These are phyloP conservation scores for Myotis lucifugus DNA, from an alignment of 2,113 vertebrate genomes.

Conservation along the genomic window DNA sequence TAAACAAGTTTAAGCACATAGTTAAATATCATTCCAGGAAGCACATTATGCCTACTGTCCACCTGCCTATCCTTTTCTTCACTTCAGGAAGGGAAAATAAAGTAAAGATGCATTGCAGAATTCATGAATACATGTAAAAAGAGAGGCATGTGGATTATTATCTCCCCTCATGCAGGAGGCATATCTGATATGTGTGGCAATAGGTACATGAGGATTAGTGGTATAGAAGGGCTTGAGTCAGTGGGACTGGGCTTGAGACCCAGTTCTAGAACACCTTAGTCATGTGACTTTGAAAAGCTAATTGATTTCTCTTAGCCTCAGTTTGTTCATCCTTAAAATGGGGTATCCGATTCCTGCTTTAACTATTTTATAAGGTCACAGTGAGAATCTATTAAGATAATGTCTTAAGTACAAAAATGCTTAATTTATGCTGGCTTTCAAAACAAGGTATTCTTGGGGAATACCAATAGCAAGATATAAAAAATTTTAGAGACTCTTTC, in stretches of 20 bases:
- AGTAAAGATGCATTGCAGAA: background rate
- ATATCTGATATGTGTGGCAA: background rate
- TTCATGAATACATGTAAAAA: background rate
- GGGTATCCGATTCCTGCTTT: background rate
- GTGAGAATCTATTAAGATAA: constrained; percentile 11
- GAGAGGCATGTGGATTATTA: background rate
- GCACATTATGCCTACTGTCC: background rate
- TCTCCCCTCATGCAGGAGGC: background rate
- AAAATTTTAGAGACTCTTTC: background rate
- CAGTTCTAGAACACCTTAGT: background rate
- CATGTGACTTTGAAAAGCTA: background rate
- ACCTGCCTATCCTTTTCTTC: background rate
- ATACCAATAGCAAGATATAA: background rate
- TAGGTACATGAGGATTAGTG: background rate
- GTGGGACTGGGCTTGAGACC: background rate
- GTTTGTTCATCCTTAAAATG: constrained; percentile 22
- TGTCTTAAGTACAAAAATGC: background rate
- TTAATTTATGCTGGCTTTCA: background rate
- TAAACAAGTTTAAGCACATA: background rate
- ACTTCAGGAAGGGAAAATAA: background rate
- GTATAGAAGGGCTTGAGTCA: background rate
- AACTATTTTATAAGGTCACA: background rate
- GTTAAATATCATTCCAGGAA: background rate
- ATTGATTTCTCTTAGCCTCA: background rate
- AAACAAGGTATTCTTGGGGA: background rate